These are phyloP conservation scores for Chloroclysta siterata DNA, from an alignment of 2,888 invertebrate species.

Conservation along the genomic window DNA sequence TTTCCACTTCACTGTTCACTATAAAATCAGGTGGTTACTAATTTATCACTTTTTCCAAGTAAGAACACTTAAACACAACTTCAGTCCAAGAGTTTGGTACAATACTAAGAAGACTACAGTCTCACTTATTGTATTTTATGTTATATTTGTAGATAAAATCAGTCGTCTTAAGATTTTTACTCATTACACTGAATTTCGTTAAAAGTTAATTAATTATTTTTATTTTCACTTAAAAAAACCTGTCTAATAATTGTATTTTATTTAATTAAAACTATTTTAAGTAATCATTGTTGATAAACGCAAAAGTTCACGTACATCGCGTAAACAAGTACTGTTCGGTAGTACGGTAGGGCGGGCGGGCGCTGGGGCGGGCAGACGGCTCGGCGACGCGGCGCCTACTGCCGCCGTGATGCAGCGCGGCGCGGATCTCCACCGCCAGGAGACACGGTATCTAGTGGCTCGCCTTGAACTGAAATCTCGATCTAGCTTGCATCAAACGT, in stretches of 20 bases:
- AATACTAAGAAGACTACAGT: not conserved
- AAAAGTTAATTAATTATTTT: too few relatives aligned
- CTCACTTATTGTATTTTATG: too few relatives aligned
- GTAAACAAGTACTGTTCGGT: not conserved
- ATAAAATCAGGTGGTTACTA: not conserved
- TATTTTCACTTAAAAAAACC: too few relatives aligned
- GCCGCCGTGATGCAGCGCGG: slow-evolving; percentile 43
- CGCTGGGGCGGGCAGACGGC: slow-evolving; percentile 46
- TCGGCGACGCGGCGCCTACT: slow-evolving; percentile 51
- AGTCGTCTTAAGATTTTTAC: not conserved
- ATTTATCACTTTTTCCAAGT: not conserved
- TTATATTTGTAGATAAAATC: too few relatives aligned
- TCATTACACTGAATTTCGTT: not conserved
- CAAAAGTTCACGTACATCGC: slow-evolving; percentile 2
- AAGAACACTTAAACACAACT: not conserved
- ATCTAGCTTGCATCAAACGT: too few relatives aligned
- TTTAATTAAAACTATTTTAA: too few relatives aligned
- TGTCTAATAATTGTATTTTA: too few relatives aligned
- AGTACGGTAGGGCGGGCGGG: slow-evolving; percentile 34
- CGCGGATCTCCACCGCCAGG: slow-evolving; percentile 2
- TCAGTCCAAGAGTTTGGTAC: not conserved
- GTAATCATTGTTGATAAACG: not conserved
- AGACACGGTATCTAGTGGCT: not conserved
- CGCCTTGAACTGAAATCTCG: too few relatives aligned
- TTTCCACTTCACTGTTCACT: slow-evolving; percentile 4